Conservation (phyloP, 2,797 vertebrate species). For the Harpagifer antarcticus region DNA sequence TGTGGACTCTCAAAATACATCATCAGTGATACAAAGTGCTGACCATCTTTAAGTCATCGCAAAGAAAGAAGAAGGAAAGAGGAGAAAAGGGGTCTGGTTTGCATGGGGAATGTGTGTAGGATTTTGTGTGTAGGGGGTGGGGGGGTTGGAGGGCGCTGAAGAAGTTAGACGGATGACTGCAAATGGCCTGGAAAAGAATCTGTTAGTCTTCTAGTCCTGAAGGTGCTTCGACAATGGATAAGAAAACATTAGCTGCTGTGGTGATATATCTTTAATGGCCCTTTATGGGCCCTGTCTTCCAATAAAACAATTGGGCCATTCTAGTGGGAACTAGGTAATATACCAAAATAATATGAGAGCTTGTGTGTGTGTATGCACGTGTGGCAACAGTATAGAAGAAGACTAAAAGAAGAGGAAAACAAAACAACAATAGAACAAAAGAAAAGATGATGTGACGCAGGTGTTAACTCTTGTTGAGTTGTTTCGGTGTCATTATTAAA, state of each 20-base stretch:
- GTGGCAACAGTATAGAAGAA: slow-evolving; percentile 17
- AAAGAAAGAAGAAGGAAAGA: neutral
- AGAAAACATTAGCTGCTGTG: slow-evolving; percentile 67
- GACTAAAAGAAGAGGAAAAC: slow-evolving; percentile 12
- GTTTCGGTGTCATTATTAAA: slow-evolving; percentile 58
- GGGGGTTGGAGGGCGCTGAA: neutral
- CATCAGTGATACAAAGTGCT: slow-evolving; percentile 16
- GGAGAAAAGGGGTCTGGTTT: neutral
- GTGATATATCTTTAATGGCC: slow-evolving; percentile 74
- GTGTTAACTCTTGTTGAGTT: slow-evolving; percentile 68
- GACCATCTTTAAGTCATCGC: slow-evolving; percentile 46
- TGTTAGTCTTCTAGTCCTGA: slow-evolving; percentile 59
- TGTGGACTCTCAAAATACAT: slow-evolving; percentile 22
- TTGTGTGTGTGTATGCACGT: slow-evolving; percentile 26
- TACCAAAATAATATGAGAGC: slow-evolving; percentile 32
- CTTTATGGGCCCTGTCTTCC: slow-evolving; percentile 62
- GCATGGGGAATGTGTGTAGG: neutral
- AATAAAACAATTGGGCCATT: slow-evolving; percentile 69
- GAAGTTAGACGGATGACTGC: slow-evolving; percentile 36
- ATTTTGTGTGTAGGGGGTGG: too few relatives aligned
- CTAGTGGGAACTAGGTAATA: slow-evolving; percentile 52
- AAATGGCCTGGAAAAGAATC: slow-evolving; percentile 75
- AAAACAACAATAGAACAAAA: slow-evolving; percentile 34
- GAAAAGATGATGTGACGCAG: slow-evolving; percentile 46
- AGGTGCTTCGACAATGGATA: slow-evolving; percentile 62